Evolutionary conservation across 35 echinoderm and acorn worm species (phyloP).

Genomic region (Acanthaster planci): DNA sequence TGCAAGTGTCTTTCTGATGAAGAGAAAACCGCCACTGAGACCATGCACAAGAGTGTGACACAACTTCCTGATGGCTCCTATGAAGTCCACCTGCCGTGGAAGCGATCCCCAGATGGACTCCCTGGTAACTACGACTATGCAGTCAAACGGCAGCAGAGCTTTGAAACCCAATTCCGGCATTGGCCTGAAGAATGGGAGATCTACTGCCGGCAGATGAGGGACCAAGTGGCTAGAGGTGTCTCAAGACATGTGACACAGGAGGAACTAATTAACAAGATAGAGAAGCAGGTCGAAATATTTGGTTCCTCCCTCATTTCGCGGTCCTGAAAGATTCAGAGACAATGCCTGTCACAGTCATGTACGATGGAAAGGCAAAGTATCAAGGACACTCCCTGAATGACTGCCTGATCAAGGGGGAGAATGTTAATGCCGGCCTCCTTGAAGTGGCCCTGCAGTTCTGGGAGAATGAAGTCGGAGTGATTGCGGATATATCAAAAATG

Average conservation of each 20-base stretch:
- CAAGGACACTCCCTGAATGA: slow-evolving; percentile 73
- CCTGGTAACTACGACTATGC: slow-evolving; percentile 68
- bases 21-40: slow-evolving; percentile 32
- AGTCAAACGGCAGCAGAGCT: slow-evolving; percentile 46
- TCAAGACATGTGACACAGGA: slow-evolving; percentile 45
- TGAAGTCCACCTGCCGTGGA: slow-evolving; percentile 63
- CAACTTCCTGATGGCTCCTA: slow-evolving; percentile 70
- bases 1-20: slow-evolving; percentile 49
- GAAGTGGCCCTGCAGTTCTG: slow-evolving; percentile 67
- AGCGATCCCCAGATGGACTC: slow-evolving; percentile 48
- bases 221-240: slow-evolving; percentile 66
- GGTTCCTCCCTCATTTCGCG: slow-evolving; percentile 81
- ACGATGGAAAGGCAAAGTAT: slow-evolving; percentile 71
- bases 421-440: slow-evolving; percentile 65
- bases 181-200: slow-evolving; percentile 47
- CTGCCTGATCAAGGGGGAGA: slow-evolving; percentile 67
- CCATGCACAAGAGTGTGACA: slow-evolving; percentile 61
- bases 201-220: slow-evolving; percentile 70
- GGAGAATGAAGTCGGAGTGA: slow-evolving; percentile 72
- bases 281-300: slow-evolving; percentile 59
- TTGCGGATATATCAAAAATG: slow-evolving; percentile 79
- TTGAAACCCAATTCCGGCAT: slow-evolving; percentile 65
- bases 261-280: slow-evolving; percentile 62
- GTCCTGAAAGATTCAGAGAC: slow-evolving; percentile 69
- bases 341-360: slow-evolving; percentile 70